phyloP scores from a whole-genome alignment of 2,888 invertebrate species.

The Pyrrhosoma nymphula region DNA sequence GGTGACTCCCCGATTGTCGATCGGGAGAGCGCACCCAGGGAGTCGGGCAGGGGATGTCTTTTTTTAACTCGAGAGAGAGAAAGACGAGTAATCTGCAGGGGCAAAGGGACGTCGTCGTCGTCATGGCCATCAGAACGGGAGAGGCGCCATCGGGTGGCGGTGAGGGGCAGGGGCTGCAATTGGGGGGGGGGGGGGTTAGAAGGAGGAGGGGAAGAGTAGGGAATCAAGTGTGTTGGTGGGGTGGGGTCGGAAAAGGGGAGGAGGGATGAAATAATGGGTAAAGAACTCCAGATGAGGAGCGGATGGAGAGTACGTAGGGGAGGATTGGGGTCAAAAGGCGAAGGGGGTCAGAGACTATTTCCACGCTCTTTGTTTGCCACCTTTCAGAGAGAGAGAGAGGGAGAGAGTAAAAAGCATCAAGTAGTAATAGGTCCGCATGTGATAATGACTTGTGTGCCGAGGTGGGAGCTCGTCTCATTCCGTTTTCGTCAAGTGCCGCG shows the following conservation, averaged over 20 bases:
- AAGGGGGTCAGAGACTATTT: not conserved
- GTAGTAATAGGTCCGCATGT: not conserved
- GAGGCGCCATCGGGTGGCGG: not conserved
- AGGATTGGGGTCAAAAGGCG: constrained; percentile 25
- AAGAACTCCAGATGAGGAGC: not conserved
- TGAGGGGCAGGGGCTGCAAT: not conserved
- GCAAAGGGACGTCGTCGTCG: not conserved
- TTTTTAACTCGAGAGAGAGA: not conserved
- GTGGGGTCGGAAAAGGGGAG: not conserved
- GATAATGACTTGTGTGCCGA: not conserved
- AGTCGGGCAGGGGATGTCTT: no score
- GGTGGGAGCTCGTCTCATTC: not conserved
- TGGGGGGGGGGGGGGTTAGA: not conserved
- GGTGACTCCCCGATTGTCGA: not conserved
- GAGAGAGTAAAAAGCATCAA: not conserved
- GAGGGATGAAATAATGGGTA: not conserved
- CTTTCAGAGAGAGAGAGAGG: not conserved
- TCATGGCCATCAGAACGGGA: not conserved
- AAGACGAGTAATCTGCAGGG: not conserved
- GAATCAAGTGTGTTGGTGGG: not conserved
- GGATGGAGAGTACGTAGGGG: not conserved
- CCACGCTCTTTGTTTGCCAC: not conserved
- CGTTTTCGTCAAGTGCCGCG: not conserved
- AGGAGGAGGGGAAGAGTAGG: not conserved
- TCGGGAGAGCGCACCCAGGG: not conserved